Evolutionary conservation across 2,888 invertebrate genomes (phyloP).

Genomic region (Tipula helvola): DNA sequence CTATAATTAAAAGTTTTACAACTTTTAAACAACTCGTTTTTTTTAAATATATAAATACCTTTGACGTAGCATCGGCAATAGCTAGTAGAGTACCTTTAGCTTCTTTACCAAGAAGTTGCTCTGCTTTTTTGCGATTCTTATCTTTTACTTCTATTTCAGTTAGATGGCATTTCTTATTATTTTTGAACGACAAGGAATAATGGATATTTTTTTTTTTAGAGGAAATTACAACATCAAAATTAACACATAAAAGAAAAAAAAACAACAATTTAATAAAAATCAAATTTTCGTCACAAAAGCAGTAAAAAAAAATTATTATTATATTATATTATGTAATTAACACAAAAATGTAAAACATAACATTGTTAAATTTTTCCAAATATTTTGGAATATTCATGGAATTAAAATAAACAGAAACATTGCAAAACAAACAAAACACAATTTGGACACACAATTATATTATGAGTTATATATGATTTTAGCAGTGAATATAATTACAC

Average conservation of each 20-base stretch:
- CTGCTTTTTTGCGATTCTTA: conserved; percentile 41
- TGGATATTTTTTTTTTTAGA: not conserved
- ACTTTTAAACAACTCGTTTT: not conserved
- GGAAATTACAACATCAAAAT: not conserved
- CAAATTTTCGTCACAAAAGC: not conserved
- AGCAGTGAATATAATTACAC: not conserved
- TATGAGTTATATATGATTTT: not conserved
- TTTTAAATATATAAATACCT: conserved; percentile 25
- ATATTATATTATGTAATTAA: not conserved
- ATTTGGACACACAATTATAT: not conserved
- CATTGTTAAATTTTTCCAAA: not conserved
- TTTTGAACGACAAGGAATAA: not conserved
- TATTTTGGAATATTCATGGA: not conserved
- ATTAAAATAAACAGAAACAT: not conserved
- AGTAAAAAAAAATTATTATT: not conserved
- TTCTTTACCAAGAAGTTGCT: conserved; percentile 42
- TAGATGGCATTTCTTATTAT: conserved; percentile 23
- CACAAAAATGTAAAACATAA: not conserved
- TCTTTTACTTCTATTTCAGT: conserved; percentile 34
- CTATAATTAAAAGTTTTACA: not conserved
- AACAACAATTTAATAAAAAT: not conserved
- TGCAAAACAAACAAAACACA: not conserved
- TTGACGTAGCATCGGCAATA: conserved; percentile 36
- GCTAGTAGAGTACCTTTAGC: conserved; percentile 38
- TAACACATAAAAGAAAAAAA: not conserved